These are phyloP conservation scores for Bos indicus DNA, from an alignment of 2,113 vertebrate species.

Conservation along the genomic window DNA sequence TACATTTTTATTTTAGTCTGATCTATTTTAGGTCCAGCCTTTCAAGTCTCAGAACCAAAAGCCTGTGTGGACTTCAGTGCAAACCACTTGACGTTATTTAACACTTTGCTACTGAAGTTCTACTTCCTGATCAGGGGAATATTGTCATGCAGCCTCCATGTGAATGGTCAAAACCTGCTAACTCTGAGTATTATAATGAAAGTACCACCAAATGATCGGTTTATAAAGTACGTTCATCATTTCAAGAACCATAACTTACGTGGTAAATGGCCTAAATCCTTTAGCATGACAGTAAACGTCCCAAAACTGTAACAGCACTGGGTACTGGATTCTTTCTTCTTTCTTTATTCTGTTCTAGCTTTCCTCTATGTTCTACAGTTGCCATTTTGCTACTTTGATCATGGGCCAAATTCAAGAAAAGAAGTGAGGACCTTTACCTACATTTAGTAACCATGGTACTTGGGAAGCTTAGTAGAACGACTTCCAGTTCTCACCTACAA, in stretches of 20 bases:
- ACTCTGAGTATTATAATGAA: background rate
- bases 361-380: background rate
- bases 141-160: background rate
- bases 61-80: background rate
- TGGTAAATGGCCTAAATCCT: background rate
- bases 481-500: background rate
- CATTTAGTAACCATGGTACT: background rate
- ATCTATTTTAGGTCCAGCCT: background rate
- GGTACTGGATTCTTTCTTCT: background rate
- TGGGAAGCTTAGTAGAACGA: background rate
- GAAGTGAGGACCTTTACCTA: background rate
- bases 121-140: background rate
- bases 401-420: background rate
- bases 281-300: background rate
- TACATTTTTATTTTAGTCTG: background rate
- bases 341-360: background rate
- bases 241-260: background rate
- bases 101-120: background rate
- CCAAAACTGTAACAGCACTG: background rate
- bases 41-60: background rate
- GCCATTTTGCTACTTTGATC: background rate
- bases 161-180: background rate
- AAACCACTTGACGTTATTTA: background rate
- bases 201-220: background rate
- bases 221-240: background rate